Evolutionary conservation across 2,888 invertebrate species (phyloP), one percentile per base, ranked within the genome.

Genomic region (Syrphus vitripennis): DNA sequence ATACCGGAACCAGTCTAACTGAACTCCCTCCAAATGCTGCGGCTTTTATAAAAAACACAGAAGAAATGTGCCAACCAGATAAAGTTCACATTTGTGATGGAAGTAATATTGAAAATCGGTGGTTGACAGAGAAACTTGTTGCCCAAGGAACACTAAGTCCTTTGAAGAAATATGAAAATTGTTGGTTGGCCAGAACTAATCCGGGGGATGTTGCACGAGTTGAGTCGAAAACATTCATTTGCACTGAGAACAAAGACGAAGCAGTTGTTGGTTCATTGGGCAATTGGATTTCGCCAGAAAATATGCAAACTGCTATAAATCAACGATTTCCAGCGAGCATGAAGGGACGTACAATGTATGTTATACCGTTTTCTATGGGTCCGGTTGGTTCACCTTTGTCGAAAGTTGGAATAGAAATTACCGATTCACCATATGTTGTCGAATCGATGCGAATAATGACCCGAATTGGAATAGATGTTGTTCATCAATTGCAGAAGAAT

Each of bases 381-480:
- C 99, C 99, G 0, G 94, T 99, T 5, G 97, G 98, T 0, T 98
- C 98, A 0, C 97, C 98, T 0, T 93, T 99, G 4, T 97, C 99
- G 16, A 99, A 99, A 93, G 97, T 99, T 89, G 99, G 99, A n/a
- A 95, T 99, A 40, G 97, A 99, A 93, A 93, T 99, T 86, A 99
- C 99, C 0, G 99, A 99, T 91, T 99, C 99, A 0, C 96, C 98
- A 0, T 99, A 99, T 92, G 99, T 99, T 2, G 99, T 97, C 7
- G 97, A 97, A 88, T 98, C 98, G 16, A 99, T 99, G 99, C 94
- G 97, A 71, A 96, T 98, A 87, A 99, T 99, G 99, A 99, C 99
- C 0, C 95, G 99, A 88, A 97, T 99, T 93, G 98, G 95, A 4
- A 90, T 91, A 1, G 92, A 92, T 78, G 94, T 95, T 0, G 89